phyloP scores from a whole-genome alignment of 2,888 invertebrate species.

The Steinernema carpocapsae region DNA sequence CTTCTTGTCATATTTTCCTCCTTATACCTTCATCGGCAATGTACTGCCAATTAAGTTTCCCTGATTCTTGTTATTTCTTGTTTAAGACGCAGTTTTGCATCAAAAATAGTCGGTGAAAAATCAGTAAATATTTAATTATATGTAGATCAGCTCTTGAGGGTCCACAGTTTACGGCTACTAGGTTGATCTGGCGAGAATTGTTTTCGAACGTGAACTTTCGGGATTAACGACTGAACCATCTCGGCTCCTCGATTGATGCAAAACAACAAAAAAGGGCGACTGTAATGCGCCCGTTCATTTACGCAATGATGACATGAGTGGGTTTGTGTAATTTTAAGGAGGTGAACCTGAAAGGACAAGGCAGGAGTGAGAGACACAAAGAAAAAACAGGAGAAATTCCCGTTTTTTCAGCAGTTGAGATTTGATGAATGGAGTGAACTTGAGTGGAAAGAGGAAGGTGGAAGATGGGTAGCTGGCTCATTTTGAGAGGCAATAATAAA shows the following conservation, averaged over 20 bases:
- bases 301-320: neutral
- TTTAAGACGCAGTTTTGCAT: neutral
- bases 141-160: neutral
- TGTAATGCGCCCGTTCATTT: no score
- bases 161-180: no score
- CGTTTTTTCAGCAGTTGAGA: no score
- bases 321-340: neutral
- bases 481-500: no score
- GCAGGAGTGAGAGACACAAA: no score
- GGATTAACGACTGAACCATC: neutral
- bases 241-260: neutral
- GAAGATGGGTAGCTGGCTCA: no score
- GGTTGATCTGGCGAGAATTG: no score
- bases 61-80: neutral
- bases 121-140: slow-evolving; percentile 16
- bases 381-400: no score
- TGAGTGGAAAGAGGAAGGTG: no score
- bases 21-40: slow-evolving; percentile 12
- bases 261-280: neutral
- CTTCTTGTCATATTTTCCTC: neutral
- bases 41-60: neutral
- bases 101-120: neutral
- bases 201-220: no score
- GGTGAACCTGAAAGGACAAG: no score
- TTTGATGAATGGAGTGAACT: no score